Evolutionary conservation across 1,140 invertebrate genomes (phyloP), one percentile per base, ranked within the genome.

Genomic region (Bombus confusus): DNA sequence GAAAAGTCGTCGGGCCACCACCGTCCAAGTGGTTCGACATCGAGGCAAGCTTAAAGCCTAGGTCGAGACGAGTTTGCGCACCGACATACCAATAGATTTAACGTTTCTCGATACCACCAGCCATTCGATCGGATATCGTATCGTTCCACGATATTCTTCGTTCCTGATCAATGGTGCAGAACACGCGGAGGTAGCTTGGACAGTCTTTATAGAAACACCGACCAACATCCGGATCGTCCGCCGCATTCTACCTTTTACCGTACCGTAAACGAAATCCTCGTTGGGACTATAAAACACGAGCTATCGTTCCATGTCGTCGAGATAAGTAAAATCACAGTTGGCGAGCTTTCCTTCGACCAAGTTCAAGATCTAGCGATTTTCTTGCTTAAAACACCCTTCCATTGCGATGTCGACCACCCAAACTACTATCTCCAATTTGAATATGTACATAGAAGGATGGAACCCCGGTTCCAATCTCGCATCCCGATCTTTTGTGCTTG

Each of bases 31-130:
- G 59, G 34, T 37, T 52, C 68, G 34, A 80, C 68, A 31, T 28
- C 68, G n/a, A 73, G 41, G 76, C 52, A 47, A 80, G 57, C 66
- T 87, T 80, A 79, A 88, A 90, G 57, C 73, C 86, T n/a, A 34
- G 59, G 28, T 43, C 74, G 31, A 28, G 77, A 83, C 68, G 80
- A 86, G 78, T 79, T 83, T 76, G 69, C 74, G 31, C 62, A 41
- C 28, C 75, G 57, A 37, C 39, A 37, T 68, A 15, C 59, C 66
- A 85, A 37, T 88, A 87, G 88, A 90, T 86, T 88, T 88, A 79
- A 88, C 69, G 76, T 88, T 88, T 88, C 76, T 82, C 73, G 83
- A 88, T 87, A 84, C 25, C 77, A 34, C 68, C 68, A 52, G 18
- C 57, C 47, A 79, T 80, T 80, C 81, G 79, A 81, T 83, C 62